Base-by-base conservation (phyloP, 2,113 vertebrate species). In the Machaerirhynchus nigripectus region DNA sequence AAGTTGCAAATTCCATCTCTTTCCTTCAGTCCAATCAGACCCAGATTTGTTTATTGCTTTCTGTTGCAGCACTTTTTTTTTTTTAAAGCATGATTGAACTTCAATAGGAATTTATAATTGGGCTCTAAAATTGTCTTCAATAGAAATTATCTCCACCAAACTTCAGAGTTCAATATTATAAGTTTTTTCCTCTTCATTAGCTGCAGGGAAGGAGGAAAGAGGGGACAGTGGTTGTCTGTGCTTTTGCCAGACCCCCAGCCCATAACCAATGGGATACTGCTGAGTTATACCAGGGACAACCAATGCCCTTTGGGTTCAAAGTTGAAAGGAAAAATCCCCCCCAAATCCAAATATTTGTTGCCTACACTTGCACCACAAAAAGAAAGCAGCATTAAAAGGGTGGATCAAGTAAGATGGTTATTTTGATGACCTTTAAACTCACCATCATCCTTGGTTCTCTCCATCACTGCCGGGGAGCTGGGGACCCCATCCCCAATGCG, bases 361-460 rank as follows among this genome's bases (percentile, higher is more conserved):
- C 18, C 60, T 56, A 37, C n/a, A 14, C 18, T 44, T 35, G 22
- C 7, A 37, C 15, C 50, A 35, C 23, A 24, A 6, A 27, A 42
- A 78, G 30, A 44, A 59, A 59, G 30, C 3, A 6, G 7, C 4
- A 21, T n/a, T 27, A 50, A 47, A n/a, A 64, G 24, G 19, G 1
- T 33, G 28, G 28, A 23, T 28, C 6, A 47, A 39, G 5, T 1
- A 4, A 50, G 44, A 77, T 11, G 33, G 6, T 28, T 40, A 4
- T 57, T 83, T 37, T 31, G 44, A 19, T 10, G 37, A 31, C 13
- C 50, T 16, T 5, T 7, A 3, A 18, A 90, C 98, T 24, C 95
- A 99, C 99, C 99, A 12, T 99, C 99, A 18, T 99, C 99, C 93
- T 98, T 99, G 92, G 99, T 99, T 46, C 98, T 97, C 91, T 99